Conservation (phyloP, 2,113 vertebrate genomes). For the Scatophagus argus region DNA sequence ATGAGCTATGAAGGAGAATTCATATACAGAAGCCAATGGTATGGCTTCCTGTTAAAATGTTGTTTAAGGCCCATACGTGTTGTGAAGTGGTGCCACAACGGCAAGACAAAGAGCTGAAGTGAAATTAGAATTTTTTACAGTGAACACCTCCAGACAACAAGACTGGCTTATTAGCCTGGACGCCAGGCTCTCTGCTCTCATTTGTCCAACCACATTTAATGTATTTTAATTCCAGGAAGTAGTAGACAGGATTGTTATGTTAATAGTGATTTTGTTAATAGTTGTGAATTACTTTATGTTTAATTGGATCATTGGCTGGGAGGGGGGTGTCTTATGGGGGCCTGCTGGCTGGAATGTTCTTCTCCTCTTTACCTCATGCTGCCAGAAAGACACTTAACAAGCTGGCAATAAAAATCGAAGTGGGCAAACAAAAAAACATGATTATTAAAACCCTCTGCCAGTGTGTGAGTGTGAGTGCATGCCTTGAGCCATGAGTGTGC, state of each 20-base stretch:
- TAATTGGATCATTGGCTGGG: slow-evolving; percentile 26
- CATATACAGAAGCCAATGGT: neutral
- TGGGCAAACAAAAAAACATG: slow-evolving; percentile 88
- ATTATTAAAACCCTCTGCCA: slow-evolving; percentile 87
- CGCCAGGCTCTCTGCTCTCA: neutral
- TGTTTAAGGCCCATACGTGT: neutral
- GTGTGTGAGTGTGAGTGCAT: slow-evolving; percentile 59
- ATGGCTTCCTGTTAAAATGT: neutral
- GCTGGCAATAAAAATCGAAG: slow-evolving; percentile 86
- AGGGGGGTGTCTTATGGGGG: slow-evolving; percentile 13
- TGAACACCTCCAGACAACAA: no score
- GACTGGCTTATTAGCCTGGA: neutral
- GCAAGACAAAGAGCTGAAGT: no score
- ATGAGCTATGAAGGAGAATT: neutral
- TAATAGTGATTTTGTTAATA: slow-evolving; percentile 17
- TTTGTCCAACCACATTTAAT: neutral
- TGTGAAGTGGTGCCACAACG: no score
- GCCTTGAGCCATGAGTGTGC: slow-evolving; percentile 54
- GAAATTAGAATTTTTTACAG: neutral
- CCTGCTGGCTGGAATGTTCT: slow-evolving; percentile 30
- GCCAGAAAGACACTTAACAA: slow-evolving; percentile 88
- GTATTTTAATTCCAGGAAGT: neutral
- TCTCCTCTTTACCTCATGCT: slow-evolving; percentile 75
- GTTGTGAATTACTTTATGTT: slow-evolving; percentile 28
- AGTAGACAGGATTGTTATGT: neutral